Percentiles rank a stretch among this genome's conserved stretches.
These are phyloP conservation scores for Dascyllus trimaculatus DNA, from an alignment of 2,113 vertebrate genomes.

Conservation along the genomic window DNA sequence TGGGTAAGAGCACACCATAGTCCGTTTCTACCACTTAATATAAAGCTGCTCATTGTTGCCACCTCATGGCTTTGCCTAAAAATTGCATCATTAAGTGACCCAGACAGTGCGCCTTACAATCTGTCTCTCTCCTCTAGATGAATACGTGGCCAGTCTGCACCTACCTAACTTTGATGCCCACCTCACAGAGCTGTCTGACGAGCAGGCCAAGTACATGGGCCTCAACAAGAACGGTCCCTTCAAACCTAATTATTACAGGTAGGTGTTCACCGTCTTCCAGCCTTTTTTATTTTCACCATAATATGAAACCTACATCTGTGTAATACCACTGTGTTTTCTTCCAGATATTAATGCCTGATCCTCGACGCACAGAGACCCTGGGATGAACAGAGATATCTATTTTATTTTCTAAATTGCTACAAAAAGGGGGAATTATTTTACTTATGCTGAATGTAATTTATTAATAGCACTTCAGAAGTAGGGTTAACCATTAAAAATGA, in stretches of 20 bases:
- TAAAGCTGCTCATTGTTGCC: conserved; percentile 43
- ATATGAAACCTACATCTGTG: not conserved
- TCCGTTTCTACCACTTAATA: not conserved
- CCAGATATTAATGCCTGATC: conserved; percentile 76
- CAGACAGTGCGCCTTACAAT: not conserved
- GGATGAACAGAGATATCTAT: conserved; percentile 75
- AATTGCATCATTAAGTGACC: not conserved
- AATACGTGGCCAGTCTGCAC: conserved; percentile 97
- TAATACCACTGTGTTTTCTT: conserved; percentile 40
- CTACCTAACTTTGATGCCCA: conserved; percentile 97
- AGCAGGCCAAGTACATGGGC: conserved; percentile 98
- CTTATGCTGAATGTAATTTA: conserved; percentile 80
- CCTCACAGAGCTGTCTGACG: conserved; percentile 95
- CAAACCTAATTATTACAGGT: conserved; percentile 99
- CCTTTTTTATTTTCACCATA: not conserved
- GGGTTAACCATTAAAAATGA: conserved; percentile 54
- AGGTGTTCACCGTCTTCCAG: not conserved
- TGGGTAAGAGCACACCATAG: conserved; percentile 87
- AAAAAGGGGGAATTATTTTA: conserved; percentile 81
- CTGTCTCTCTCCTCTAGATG: conserved; percentile 84
- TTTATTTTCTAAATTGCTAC: conserved; percentile 79
- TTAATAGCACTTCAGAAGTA: conserved; percentile 69
- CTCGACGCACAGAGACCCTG: conserved; percentile 51
- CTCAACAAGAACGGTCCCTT: conserved; percentile 99
- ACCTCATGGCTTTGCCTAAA: conserved; percentile 34